These are phyloP conservation scores for Theonella swinhoei DNA, from an alignment of 37 sponge, comb jelly and placozoan species.

Conservation along the genomic window DNA sequence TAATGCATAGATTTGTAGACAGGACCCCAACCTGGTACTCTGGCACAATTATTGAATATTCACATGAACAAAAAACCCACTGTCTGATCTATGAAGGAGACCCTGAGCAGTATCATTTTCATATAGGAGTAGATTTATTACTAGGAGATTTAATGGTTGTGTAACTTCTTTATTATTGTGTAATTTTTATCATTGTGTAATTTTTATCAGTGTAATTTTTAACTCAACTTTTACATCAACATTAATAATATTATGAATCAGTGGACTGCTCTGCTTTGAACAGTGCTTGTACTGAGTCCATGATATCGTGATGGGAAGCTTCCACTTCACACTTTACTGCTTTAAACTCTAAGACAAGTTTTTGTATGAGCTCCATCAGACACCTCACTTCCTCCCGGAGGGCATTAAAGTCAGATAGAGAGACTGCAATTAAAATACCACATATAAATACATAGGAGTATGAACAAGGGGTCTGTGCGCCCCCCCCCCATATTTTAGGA, in stretches of 20 bases:
- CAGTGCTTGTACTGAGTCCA: too few relatives aligned
- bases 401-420: background rate
- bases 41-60: conserved; percentile 38
- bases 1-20: conserved; percentile 19
- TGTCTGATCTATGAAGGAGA: conserved; percentile 20
- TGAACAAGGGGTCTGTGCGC: too few relatives aligned
- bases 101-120: conserved; percentile 9
- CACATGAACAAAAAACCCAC: conserved; percentile 17
- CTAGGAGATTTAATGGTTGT: conserved; percentile 29
- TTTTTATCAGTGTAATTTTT: background rate
- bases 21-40: conserved; percentile 13
- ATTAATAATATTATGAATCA: too few relatives aligned
- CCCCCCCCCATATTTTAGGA: too few relatives aligned
- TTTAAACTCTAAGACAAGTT: conserved; percentile 11
- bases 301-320: conserved; percentile 10
- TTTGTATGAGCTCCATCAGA: conserved; percentile 24
- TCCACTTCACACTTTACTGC: conserved; percentile 33
- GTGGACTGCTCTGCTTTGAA: too few relatives aligned
- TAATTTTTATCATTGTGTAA: background rate
- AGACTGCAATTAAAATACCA: background rate
- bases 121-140: conserved; percentile 14
- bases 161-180: background rate
- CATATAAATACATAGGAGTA: too few relatives aligned
- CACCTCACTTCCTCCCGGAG: background rate
- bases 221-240: background rate